Evolutionary conservation across 2,888 invertebrate species (phyloP).

Genomic region (Chymomyza procnemis): DNA sequence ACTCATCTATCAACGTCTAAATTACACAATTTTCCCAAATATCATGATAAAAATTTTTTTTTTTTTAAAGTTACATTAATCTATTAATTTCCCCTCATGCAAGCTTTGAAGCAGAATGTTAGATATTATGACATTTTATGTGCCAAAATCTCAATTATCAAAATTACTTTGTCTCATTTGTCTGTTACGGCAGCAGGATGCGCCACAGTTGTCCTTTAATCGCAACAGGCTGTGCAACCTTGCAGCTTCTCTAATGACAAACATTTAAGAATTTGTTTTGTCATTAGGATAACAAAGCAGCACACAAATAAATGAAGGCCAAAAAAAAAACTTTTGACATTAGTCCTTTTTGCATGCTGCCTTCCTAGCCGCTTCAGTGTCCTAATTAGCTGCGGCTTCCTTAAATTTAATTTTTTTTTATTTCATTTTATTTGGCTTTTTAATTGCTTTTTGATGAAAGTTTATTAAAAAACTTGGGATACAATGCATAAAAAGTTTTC

Average conservation of each 20-base stretch:
- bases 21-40: too few species aligned
- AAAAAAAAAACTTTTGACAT: conserved; percentile 34
- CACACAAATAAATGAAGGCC: too few species aligned
- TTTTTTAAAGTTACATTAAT: too few species aligned
- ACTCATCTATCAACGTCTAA: too few species aligned
- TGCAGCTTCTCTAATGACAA: not conserved
- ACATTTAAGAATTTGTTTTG: conserved; percentile 28
- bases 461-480: not conserved
- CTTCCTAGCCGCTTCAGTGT: conserved; percentile 19
- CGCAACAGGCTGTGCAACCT: not conserved
- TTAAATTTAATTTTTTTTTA: conserved; percentile 57
- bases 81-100: not conserved
- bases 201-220: not conserved
- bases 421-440: conserved; percentile 21
- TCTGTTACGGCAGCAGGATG: not conserved
- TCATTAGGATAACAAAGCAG: conserved; percentile 16
- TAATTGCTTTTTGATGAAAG: conserved; percentile 32
- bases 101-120: not conserved
- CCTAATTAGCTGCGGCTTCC: conserved; percentile 49
- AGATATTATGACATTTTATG: conserved; percentile 4
- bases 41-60: too few species aligned
- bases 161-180: not conserved
- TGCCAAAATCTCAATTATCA: conserved; percentile 15
- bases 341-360: conserved; percentile 29
- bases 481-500: not conserved